Base-by-base conservation (phyloP, 2,113 vertebrate species). In the Diglossa brunneiventris region DNA sequence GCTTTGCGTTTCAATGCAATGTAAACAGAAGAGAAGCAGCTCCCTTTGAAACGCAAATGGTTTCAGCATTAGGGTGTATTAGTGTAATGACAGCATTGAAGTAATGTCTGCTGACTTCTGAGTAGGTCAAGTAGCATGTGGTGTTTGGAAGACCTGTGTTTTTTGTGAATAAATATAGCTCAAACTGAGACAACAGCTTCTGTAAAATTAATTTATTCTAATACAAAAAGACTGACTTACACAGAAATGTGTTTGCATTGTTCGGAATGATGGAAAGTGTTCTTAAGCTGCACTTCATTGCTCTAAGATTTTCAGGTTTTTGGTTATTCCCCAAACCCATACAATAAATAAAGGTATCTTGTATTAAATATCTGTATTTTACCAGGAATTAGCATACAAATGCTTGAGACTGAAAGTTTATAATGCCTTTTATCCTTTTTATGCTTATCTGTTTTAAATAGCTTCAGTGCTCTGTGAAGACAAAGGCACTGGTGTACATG, bases 401-500 rank as follows among this genome's bases (percentile, higher is more conserved):
- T 92, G 80, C 87, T 96, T 84, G 41, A 85, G 64, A 90, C 62
- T 44, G 90, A 87, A 96, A 93, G 77, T 96, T 92, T 92, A 89
- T 77, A 89, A 69, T 69, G 74, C 52, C 14, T 76, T 74, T 93
- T 89, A 89, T 91, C 75, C 96, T 94, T 64, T 90, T 89, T 87
- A 76, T 93, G 70, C 52, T 94, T 87, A 90, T 93, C 83, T 94
- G n/a, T 86, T 96, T 93, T 88, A 97, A 96, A 86, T 73, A 87
- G 61, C 91, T 94, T 79, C 78, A 87, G 63, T 94, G 49, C 84
- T 92, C 85, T 86, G 67, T 90, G 90, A 93, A 97, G 96, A 98
- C 92, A 97, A 97, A 97, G 94, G 69, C 88, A 73, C 33, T 94
- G 96, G 84, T 94, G 66, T 96, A 94, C 93, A 77, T 89, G 92